Evolutionary conservation across 2,888 invertebrate species (phyloP).

Genomic region (Tridacna crocea): DNA sequence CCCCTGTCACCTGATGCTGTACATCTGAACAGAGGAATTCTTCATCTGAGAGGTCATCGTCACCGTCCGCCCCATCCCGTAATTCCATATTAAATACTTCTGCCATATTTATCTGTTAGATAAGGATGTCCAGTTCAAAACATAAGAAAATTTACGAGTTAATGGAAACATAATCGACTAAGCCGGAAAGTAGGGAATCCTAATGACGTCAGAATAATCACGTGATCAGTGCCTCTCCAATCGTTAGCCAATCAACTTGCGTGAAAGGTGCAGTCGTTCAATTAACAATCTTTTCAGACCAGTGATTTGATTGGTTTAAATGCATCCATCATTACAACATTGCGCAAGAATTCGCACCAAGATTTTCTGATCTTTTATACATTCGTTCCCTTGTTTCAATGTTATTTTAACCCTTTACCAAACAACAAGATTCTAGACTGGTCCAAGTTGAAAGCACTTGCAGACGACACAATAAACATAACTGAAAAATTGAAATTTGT

Average conservation of each 20-base stretch:
- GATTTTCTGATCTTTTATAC: no score
- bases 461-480: no score
- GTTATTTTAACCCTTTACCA: no score
- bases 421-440: no score
- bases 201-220: conserved; percentile 73
- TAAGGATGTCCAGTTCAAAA: conserved; percentile 6
- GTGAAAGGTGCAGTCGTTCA: background rate
- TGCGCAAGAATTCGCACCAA: no score
- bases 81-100: conserved; percentile 97
- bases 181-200: conserved; percentile 76
- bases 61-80: conserved; percentile 85
- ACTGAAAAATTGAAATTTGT: no score
- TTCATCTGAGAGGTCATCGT: conserved; percentile 89
- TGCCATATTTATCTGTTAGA: conserved; percentile 80
- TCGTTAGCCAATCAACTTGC: background rate
- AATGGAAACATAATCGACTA: conserved; percentile 54
- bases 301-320: no score
- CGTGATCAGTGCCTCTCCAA: conserved; percentile 64
- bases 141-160: conserved; percentile 12
- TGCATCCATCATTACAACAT: no score
- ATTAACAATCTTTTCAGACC: no score
- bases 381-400: no score
- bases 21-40: conserved; percentile 90
- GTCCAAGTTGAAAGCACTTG: no score
- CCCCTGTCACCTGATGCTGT: conserved; percentile 86